Base-by-base conservation (phyloP, 2,797 vertebrate species). In the Cottoperca gobio region DNA sequence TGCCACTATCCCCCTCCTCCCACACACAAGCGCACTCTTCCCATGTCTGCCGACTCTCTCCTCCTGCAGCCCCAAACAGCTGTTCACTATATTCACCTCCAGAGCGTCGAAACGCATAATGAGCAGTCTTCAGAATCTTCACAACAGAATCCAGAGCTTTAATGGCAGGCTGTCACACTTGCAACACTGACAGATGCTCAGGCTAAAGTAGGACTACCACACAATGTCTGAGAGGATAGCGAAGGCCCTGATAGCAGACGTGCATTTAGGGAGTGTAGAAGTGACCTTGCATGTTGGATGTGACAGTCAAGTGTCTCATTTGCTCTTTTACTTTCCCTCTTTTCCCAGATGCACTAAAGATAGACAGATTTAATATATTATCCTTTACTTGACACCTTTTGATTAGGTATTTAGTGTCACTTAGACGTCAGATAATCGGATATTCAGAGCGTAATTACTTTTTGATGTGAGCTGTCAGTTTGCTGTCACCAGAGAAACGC, bases 71-170 rank as follows among this genome's bases (percentile, higher is more conserved):
- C 66, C 78, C 54, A 68, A 82, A 78, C 86, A 91, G 88, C 86
- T 89, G 89, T 81, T 90, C 82, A 39, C 80, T 78, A 26, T 54
- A 55, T 63, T 88, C 82, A 89, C 85, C 80, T 90, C 73, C 75
- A 72, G 21, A 82, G 78, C 42, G 39, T 90, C 62, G 81, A 86
- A 86, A 87, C 60, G 57, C 74, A 78, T 84, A 85, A 92, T 87
- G 88, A 91, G 87, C 79, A 65, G 83, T 84, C 85, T 88, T n/a
- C n/a, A n/a, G n/a, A n/a, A 66, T 82, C 78, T 68, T 80, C 60
- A 66, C 24, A 82, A 86, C 60, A 57, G 77, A 68, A 79, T 73
- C 67, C 70, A 50, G 57, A 73, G 74, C 46, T 78, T 83, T 79
- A 83, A 82, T 86, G 83, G 50, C 82, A 63, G 86, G 65, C 78